A percentile compares a stretch with the other conserved stretches of the same genome.
These are phyloP conservation scores for Serilophus lunatus DNA, from an alignment of 2,113 vertebrate genomes.

Conservation along the genomic window DNA sequence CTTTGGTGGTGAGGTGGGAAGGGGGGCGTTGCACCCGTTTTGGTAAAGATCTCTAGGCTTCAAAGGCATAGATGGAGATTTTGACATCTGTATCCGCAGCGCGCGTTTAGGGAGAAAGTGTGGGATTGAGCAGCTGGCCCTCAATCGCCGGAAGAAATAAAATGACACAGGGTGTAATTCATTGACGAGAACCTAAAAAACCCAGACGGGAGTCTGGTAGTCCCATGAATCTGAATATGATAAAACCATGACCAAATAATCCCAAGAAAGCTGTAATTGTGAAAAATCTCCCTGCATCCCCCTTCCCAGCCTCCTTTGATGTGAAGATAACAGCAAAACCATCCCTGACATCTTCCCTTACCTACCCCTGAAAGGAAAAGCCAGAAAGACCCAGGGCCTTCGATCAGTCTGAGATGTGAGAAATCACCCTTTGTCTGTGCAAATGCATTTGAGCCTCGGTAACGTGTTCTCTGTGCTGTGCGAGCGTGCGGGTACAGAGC, in stretches of 20 bases:
- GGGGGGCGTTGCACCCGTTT: neutral
- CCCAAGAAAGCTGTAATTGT: neutral
- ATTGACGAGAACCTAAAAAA: constrained; percentile 20
- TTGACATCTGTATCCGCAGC: constrained; percentile 16
- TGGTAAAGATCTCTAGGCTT: constrained; percentile 42
- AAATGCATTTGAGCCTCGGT: neutral
- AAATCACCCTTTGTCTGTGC: neutral
- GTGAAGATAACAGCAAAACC: constrained; percentile 25
- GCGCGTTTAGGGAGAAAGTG: neutral
- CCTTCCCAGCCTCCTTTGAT: constrained; percentile 1
- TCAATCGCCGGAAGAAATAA: constrained; percentile 6
- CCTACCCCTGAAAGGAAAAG: constrained; percentile 23
- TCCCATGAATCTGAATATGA: constrained; percentile 15
- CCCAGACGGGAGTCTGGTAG: constrained; percentile 32
- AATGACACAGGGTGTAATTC: constrained; percentile 25
- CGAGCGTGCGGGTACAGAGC: neutral
- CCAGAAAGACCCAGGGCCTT: neutral
- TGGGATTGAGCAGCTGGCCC: constrained; percentile 35
- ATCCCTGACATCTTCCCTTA: neutral
- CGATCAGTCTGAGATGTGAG: neutral
- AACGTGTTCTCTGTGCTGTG: neutral
- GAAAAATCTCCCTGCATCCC: constrained; percentile 35
- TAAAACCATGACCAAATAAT: constrained; percentile 4
- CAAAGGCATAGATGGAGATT: constrained; percentile 22
- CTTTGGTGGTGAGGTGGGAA: constrained; percentile 28